Conservation (phyloP, 2,888 invertebrate species). For the Octodonta nipae region DNA sequence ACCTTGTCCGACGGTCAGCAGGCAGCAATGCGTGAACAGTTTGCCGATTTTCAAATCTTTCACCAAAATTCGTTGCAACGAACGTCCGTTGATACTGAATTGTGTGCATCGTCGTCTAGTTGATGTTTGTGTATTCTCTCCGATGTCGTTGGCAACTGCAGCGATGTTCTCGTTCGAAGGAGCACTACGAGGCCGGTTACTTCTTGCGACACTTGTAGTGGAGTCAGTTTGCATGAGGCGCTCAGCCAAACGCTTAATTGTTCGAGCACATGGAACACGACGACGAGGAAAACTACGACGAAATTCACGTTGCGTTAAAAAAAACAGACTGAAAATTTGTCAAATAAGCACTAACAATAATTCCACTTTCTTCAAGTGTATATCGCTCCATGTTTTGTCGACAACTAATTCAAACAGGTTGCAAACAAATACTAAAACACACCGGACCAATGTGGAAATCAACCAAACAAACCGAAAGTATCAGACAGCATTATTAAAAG, state of each 20-base stretch:
- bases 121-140: neutral
- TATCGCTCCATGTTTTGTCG: too few relatives aligned
- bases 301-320: slow-evolving; percentile 1
- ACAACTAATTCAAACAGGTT: too few relatives aligned
- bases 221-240: neutral
- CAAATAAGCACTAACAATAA: too few relatives aligned
- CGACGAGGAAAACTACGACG: neutral
- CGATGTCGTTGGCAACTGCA: neutral
- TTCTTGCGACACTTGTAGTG: neutral
- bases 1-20: neutral
- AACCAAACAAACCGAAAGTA: too few relatives aligned
- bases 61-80: neutral
- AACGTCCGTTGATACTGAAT: neutral
- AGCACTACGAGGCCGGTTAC: neutral
- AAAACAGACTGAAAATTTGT: too few relatives aligned
- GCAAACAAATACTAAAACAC: too few relatives aligned
- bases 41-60: neutral
- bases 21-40: slow-evolving; percentile 1
- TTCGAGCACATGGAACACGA: neutral
- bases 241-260: slow-evolving; percentile 2
- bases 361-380: too few relatives aligned
- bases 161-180: slow-evolving; percentile 2
- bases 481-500: too few relatives aligned
- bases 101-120: neutral
- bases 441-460: too few relatives aligned